Evolutionary conservation across 2,113 vertebrate genomes (phyloP).

Genomic region (Gambusia holbrooki): DNA sequence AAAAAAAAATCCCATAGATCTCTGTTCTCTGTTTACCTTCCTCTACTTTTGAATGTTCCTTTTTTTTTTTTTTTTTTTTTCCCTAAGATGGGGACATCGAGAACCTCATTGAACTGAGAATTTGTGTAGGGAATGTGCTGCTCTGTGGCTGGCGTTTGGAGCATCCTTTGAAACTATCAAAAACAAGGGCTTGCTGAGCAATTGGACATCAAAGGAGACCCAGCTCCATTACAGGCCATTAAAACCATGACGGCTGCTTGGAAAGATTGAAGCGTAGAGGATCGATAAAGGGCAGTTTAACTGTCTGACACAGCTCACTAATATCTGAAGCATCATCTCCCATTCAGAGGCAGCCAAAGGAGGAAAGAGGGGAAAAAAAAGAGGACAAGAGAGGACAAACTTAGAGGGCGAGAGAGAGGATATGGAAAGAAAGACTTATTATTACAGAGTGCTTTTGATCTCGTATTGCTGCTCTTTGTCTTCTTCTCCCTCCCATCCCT

Average conservation of each 20-base stretch:
- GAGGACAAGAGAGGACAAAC: slow-evolving; percentile 24
- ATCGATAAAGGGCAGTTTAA: slow-evolving; percentile 81
- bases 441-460: slow-evolving; percentile 51
- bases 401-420: slow-evolving; percentile 43
- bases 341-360: slow-evolving; percentile 40
- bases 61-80: neutral
- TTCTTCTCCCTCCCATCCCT: slow-evolving; percentile 17
- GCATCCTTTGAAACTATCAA: slow-evolving; percentile 57
- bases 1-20: neutral
- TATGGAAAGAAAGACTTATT: slow-evolving; percentile 51
- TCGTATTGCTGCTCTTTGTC: slow-evolving; percentile 21
- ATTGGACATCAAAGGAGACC: slow-evolving; percentile 69
- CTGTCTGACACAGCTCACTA: slow-evolving; percentile 79
- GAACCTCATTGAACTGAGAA: slow-evolving; percentile 32
- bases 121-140: slow-evolving; percentile 28
- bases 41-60: neutral
- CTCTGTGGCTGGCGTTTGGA: slow-evolving; percentile 31
- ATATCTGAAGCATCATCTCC: slow-evolving; percentile 79
- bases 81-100: slow-evolving; percentile 5
- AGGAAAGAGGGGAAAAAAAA: neutral
- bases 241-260: slow-evolving; percentile 75
- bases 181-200: slow-evolving; percentile 56
- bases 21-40: neutral
- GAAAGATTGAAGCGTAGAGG: slow-evolving; percentile 71
- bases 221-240: slow-evolving; percentile 81